Evolutionary conservation across 23 tunicate species (phyloP).

Genomic region (Pegea sp.): DNA sequence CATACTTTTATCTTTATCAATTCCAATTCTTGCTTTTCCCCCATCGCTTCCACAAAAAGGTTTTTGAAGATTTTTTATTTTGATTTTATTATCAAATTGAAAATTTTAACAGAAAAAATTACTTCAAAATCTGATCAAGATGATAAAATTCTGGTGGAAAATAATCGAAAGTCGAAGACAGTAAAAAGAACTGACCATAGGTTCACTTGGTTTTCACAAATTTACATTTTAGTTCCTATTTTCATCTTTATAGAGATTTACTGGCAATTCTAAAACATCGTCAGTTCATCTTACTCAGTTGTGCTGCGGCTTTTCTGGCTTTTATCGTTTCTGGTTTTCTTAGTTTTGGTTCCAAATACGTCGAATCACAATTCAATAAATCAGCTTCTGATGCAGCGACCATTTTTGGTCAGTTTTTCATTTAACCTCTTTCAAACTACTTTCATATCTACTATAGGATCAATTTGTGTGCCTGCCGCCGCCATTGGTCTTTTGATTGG

Average conservation of each 20-base stretch:
- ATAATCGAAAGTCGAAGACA: no score
- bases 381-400: conserved; percentile 81
- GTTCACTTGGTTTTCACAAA: no score
- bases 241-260: no score
- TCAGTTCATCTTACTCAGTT: conserved; percentile 46
- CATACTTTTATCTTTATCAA: conserved; percentile 15
- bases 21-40: conserved; percentile 70
- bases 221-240: no score
- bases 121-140: no score
- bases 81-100: no score
- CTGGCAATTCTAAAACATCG: conserved; percentile 21
- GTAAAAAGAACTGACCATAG: no score
- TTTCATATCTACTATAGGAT: conserved; percentile 14
- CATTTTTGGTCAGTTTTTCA: conserved; percentile 33
- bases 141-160: no score
- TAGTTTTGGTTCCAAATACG: conserved; percentile 67
- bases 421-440: not conserved
- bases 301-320: conserved; percentile 50
- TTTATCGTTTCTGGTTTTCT: conserved; percentile 70
- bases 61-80: no score
- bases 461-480: conserved; percentile 58
- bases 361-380: conserved; percentile 63
- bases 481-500: conserved; percentile 63
- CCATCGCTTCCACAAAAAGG: conserved; percentile 16
- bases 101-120: no score